A percentile compares a stretch with the other conserved stretches of the same genome.
phyloP scores from a whole-genome alignment of 1,140 invertebrate genomes.

The Cydia pomonella region DNA sequence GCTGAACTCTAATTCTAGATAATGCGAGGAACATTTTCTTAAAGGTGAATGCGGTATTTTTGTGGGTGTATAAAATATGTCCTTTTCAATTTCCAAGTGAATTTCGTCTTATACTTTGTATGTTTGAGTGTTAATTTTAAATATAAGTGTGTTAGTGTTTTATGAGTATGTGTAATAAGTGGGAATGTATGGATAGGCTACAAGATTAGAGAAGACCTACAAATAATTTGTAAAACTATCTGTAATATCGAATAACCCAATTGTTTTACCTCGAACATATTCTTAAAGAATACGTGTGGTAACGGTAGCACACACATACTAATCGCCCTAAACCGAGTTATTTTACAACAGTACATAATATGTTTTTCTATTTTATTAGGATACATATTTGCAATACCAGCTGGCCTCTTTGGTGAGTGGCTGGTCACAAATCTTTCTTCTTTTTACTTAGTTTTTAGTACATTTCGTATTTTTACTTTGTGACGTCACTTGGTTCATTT shows the following conservation, averaged over 20 bases:
- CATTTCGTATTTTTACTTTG: constrained; percentile 41
- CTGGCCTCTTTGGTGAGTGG: constrained; percentile 77
- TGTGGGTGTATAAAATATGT: not conserved
- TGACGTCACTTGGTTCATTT: constrained; percentile 39
- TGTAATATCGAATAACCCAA: not conserved
- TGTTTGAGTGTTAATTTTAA: not conserved
- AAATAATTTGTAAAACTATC: not conserved
- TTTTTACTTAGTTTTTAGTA: constrained; percentile 49
- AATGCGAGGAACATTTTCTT: not conserved
- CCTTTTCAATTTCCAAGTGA: not conserved
- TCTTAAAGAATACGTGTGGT: not conserved
- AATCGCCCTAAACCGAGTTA: constrained; percentile 36
- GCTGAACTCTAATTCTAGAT: not conserved
- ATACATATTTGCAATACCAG: constrained; percentile 77
- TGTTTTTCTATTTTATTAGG: constrained; percentile 75
- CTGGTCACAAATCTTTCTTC: constrained; percentile 44
- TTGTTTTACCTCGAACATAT: not conserved
- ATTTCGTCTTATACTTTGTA: not conserved
- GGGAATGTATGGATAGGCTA: not conserved
- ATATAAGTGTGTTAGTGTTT: not conserved
- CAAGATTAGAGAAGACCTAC: not conserved
- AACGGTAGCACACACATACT: constrained; percentile 46
- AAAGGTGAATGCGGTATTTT: constrained; percentile 7
- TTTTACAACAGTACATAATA: constrained; percentile 46
- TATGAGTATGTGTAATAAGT: not conserved